Conservation (phyloP, 2,888 invertebrate genomes). For the Parnassius apollo region DNA sequence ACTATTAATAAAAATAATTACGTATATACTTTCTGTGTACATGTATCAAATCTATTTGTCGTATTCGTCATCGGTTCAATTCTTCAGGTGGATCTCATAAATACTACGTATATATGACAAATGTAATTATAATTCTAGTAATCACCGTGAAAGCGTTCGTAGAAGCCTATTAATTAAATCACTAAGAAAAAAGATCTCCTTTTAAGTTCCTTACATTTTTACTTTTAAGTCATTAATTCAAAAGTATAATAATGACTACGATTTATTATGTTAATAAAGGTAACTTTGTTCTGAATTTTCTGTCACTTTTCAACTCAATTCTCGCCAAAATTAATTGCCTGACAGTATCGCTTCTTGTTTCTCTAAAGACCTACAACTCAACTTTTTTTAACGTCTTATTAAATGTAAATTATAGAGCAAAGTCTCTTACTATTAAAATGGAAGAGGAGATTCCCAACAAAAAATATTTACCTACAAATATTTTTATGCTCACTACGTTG, state of each 20-base stretch:
- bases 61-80: too few relatives aligned
- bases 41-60: too few relatives aligned
- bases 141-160: neutral
- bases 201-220: conserved; percentile 8
- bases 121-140: neutral
- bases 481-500: too few relatives aligned
- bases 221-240: conserved; percentile 7
- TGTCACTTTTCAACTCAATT: conserved; percentile 1
- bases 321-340: neutral
- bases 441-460: too few relatives aligned
- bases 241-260: conserved; percentile 9
- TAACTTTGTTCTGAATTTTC: conserved; percentile 4
- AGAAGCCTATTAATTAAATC: conserved; percentile 8
- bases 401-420: too few relatives aligned
- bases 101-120: too few relatives aligned
- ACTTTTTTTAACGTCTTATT: neutral
- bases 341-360: neutral
- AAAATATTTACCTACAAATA: too few relatives aligned
- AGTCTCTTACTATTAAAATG: too few relatives aligned
- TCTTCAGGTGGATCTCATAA: too few relatives aligned
- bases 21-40: too few relatives aligned
- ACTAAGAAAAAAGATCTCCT: conserved; percentile 4
- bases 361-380: neutral
- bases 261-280: conserved; percentile 14
- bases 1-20: too few relatives aligned